Conservation (phyloP, 2,888 invertebrate species). For the Cephonodes hylas region DNA sequence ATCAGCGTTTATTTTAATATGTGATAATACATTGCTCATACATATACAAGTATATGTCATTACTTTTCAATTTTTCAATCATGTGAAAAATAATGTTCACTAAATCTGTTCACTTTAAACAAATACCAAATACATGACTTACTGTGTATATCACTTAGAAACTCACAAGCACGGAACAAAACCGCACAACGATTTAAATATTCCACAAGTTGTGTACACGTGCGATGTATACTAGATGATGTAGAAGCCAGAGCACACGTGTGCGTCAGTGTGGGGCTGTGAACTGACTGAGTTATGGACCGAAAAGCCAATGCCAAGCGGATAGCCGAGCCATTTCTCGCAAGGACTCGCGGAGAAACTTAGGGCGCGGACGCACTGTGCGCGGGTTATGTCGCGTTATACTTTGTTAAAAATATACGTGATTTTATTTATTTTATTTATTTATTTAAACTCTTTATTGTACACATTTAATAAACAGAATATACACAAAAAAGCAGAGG, state of each 20-base stretch:
- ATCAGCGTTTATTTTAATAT: no score
- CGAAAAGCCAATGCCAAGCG: constrained; percentile 39
- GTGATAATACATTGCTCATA: no score
- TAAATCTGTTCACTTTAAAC: background rate
- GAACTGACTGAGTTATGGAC: constrained; percentile 41
- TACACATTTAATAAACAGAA: no score
- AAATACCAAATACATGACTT: background rate
- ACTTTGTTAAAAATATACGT: no score
- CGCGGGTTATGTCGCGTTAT: constrained; percentile 11
- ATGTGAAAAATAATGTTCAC: background rate
- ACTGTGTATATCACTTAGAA: background rate
- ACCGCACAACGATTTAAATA: background rate
- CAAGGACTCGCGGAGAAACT: constrained; percentile 29
- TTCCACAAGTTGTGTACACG: background rate
- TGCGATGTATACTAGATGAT: background rate
- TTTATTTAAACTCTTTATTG: no score
- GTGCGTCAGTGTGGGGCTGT: constrained; percentile 22
- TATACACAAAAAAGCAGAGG: no score
- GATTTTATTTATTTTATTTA: no score
- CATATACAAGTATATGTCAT: no score
- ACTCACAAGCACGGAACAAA: background rate
- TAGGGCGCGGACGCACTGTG: constrained; percentile 30
- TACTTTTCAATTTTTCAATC: no score
- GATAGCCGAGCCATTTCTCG: constrained; percentile 33
- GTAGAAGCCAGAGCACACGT: background rate